Percentiles rank a stretch among this genome's conserved stretches.
Conservation (phyloP, 2,113 vertebrate species). For the Bubo scandiacus region DNA sequence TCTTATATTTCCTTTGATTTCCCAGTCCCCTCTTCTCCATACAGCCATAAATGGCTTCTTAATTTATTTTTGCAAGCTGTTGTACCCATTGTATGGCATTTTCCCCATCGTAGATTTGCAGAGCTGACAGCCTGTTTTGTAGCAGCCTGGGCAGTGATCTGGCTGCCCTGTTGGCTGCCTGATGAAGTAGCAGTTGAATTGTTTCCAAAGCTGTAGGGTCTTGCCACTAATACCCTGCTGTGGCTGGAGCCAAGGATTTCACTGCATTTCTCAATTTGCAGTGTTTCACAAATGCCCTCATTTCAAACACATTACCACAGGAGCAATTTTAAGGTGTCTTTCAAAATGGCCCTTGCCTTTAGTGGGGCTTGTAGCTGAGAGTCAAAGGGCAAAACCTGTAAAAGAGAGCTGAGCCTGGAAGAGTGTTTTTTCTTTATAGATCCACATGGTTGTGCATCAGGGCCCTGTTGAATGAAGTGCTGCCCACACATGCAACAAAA, state of each 20-base stretch:
- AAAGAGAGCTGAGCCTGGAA: neutral
- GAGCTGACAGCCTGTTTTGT: neutral
- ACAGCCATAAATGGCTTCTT: neutral
- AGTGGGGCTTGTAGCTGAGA: neutral
- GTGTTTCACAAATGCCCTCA: neutral
- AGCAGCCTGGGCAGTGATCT: neutral
- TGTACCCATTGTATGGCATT: neutral
- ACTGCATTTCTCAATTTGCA: neutral
- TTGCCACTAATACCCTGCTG: neutral
- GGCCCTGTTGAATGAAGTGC: neutral
- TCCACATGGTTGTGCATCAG: neutral
- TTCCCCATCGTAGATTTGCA: neutral
- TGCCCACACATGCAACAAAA: neutral
- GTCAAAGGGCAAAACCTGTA: neutral
- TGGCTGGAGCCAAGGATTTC: neutral
- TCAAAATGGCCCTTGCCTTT: neutral
- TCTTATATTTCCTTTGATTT: neutral
- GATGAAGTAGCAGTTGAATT: neutral
- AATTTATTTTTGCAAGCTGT: neutral
- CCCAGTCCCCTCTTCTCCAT: neutral
- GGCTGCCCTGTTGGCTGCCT: neutral
- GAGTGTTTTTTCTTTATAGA: neutral
- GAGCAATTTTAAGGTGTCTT: neutral
- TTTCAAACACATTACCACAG: neutral
- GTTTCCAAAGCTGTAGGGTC: neutral